A percentile compares a stretch with the other conserved stretches of the same genome.
phyloP scores from a whole-genome alignment of 2,888 invertebrate species.

The Rhopalosiphum nymphaeae region DNA sequence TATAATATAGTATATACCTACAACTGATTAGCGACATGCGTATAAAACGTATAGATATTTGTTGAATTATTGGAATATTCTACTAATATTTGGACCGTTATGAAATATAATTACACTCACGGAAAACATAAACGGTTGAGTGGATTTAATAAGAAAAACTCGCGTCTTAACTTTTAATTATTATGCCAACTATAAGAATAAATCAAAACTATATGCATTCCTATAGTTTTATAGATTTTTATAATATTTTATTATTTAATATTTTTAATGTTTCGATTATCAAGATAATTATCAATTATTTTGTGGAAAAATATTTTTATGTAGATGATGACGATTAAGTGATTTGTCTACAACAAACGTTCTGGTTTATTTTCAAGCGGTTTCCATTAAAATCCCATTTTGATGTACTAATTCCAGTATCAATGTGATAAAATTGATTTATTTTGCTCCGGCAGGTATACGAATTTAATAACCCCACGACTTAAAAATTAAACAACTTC shows the following conservation, averaged over 20 bases:
- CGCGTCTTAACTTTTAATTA: neutral
- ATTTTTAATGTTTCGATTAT: neutral
- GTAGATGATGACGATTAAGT: neutral
- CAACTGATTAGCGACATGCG: neutral
- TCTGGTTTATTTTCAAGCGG: neutral
- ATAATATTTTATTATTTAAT: neutral
- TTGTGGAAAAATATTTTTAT: neutral
- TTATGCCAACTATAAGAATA: neutral
- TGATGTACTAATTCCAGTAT: neutral
- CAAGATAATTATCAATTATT: too few relatives aligned
- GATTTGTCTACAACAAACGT: neutral
- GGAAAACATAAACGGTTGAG: neutral
- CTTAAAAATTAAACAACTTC: too few relatives aligned
- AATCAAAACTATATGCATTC: neutral
- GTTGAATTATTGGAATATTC: neutral
- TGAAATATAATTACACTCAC: neutral
- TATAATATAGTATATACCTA: too few relatives aligned
- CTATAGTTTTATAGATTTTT: neutral
- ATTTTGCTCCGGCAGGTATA: too few relatives aligned
- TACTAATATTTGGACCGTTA: neutral
- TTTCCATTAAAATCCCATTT: neutral
- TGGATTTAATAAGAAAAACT: neutral
- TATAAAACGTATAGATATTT: neutral
- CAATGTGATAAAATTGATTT: neutral
- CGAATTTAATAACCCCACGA: neutral